Evolutionary conservation across 1,140 invertebrate genomes (phyloP).

Genomic region (Drosophila mojavensis): DNA sequence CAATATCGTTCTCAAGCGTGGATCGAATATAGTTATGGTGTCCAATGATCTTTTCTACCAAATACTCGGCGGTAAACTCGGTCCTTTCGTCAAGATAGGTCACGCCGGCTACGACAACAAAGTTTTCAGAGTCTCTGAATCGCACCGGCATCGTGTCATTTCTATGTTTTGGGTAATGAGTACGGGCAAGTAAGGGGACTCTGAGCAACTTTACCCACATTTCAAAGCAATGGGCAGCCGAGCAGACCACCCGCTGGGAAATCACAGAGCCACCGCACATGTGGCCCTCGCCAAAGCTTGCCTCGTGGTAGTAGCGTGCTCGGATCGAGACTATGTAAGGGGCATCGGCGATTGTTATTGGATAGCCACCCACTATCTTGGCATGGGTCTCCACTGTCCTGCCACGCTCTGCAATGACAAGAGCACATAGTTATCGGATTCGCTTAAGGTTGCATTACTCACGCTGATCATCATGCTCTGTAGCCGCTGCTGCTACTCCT

Average conservation of each 20-base stretch:
- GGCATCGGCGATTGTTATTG: constrained; percentile 30
- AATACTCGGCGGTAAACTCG: constrained; percentile 22
- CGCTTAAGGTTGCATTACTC: background rate
- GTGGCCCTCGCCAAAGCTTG: constrained; percentile 38
- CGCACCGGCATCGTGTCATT: constrained; percentile 14
- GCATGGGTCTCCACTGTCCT: constrained; percentile 13
- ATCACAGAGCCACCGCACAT: constrained; percentile 59
- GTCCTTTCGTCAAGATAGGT: constrained; percentile 14
- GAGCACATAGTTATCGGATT: background rate
- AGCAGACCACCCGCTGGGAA: constrained; percentile 50
- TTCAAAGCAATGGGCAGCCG: constrained; percentile 64
- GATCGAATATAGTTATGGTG: constrained; percentile 22
- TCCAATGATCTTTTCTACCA: constrained; percentile 44
- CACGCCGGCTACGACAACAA: constrained; percentile 46
- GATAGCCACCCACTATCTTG: constrained; percentile 58
- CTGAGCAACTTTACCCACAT: constrained; percentile 36
- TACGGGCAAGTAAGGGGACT: background rate
- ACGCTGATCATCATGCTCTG: background rate
- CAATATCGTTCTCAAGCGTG: constrained; percentile 61
- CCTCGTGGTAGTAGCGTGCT: constrained; percentile 27
- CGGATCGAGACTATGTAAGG: constrained; percentile 60
- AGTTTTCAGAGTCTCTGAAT: constrained; percentile 22
- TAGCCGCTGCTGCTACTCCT: no score
- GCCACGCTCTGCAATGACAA: background rate
- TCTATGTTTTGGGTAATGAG: background rate